phyloP scores from a whole-genome alignment of 2,113 vertebrate species.

The Speoplatyrhinus poulsoni region DNA sequence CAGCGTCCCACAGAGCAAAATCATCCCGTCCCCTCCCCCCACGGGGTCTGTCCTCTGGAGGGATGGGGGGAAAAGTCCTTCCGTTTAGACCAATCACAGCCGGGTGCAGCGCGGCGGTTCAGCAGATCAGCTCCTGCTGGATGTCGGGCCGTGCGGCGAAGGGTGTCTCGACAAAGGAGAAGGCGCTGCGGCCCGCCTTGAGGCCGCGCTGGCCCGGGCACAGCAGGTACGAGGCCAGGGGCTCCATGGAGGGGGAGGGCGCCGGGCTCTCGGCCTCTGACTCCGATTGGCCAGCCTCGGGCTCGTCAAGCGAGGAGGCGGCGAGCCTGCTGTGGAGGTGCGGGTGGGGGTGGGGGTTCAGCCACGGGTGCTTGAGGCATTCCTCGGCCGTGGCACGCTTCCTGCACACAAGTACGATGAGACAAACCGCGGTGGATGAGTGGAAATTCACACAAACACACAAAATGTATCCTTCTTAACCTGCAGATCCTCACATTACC shows the following conservation, averaged over 20 bases:
- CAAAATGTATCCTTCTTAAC: slow-evolving; percentile 30
- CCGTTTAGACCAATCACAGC: neutral
- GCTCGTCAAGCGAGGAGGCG: slow-evolving; percentile 63
- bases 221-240: slow-evolving; percentile 67
- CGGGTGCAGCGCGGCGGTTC: slow-evolving; percentile 23
- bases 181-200: slow-evolving; percentile 70
- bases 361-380: slow-evolving; percentile 80
- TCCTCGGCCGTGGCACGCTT: slow-evolving; percentile 79
- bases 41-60: slow-evolving; percentile 18
- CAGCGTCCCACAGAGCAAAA: slow-evolving; percentile 25
- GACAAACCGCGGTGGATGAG: slow-evolving; percentile 47
- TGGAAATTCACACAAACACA: slow-evolving; percentile 47
- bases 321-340: slow-evolving; percentile 35
- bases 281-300: slow-evolving; percentile 73
- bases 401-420: slow-evolving; percentile 49
- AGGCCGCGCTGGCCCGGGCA: slow-evolving; percentile 73
- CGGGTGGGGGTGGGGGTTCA: slow-evolving; percentile 45
- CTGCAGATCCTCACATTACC: slow-evolving; percentile 25
- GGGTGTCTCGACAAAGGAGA: slow-evolving; percentile 70
- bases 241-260: slow-evolving; percentile 67
- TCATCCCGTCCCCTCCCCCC: neutral
- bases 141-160: slow-evolving; percentile 74
- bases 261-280: slow-evolving; percentile 76
- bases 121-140: slow-evolving; percentile 80
- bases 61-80: neutral